Evolutionary conservation across 2,113 vertebrate genomes (phyloP), one percentile per base, ranked within the genome.

Genomic region (Eolophus roseicapilla): DNA sequence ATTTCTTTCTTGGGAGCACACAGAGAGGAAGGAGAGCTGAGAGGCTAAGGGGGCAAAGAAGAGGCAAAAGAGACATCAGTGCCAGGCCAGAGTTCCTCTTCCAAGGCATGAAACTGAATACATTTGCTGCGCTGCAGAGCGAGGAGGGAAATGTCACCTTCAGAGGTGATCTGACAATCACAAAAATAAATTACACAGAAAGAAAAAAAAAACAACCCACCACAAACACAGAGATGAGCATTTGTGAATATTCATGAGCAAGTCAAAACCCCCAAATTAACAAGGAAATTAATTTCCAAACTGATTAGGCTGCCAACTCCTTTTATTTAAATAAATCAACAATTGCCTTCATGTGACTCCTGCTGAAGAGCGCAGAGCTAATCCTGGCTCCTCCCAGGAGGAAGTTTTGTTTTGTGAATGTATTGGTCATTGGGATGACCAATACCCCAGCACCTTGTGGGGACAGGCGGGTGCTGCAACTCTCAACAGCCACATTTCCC

Each of bases 281-380:
- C 93, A 96, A 89, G 95, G 93, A 97, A 92, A 96, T 97, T 97
- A 97, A 97, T 97, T 97, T 92, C 86, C 88, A 95, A 95, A 95
- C 90, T 97, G 97, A 97, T 97, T 96, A 96, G 95, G 47, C 84
- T 97, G 96, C 86, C 94, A 97, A 93, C 79, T 96, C 90, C 84
- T 95, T 97, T 97, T 96, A 96, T 96, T 95, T 95, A 90, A 95
- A 97, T 95, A 94, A 93, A 94, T 91, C 92, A 97, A 96, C 96
- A 96, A 97, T 96, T 96, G 94, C 94, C 65, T 95, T 52, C 92
- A 89, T 28, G 86, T 87, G 93, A 93, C 90, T 92, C 27, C 60
- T 20, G 64, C 83, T 39, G 49, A 93, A 68, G 73, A 93, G 47
- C 5, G 1, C 55, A 28, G 77, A 82, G 93, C 69, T 89, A 78